Evolutionary conservation across 2,113 vertebrate species (phyloP).

Genomic region (Alosa alosa): DNA sequence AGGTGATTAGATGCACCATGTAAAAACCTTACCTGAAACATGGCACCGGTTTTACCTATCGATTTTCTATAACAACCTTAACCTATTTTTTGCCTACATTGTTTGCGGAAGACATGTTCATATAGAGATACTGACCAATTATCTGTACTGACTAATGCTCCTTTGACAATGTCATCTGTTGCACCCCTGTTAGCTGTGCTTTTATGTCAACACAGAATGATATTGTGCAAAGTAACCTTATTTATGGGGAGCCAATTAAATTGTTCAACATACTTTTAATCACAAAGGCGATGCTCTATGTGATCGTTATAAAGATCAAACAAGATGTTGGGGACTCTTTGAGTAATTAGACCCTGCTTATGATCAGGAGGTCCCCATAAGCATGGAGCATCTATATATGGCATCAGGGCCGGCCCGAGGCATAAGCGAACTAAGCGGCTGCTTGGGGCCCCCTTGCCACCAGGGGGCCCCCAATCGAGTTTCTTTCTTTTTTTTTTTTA

Average conservation of each 20-base stretch:
- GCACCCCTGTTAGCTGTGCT: not conserved
- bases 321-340: not conserved
- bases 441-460: too few relatives aligned
- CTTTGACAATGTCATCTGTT: not conserved
- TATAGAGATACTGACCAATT: not conserved
- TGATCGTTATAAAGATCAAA: not conserved
- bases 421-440: too few relatives aligned
- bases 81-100: not conserved
- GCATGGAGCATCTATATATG: not conserved
- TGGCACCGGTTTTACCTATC: not conserved
- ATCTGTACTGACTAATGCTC: not conserved
- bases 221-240: not conserved
- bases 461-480: too few relatives aligned
- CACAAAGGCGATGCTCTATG: not conserved
- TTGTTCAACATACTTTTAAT: slow-evolving; percentile 1
- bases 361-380: not conserved
- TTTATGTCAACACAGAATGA: not conserved
- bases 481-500: too few relatives aligned
- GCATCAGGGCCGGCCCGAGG: too few relatives aligned
- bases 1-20: not conserved
- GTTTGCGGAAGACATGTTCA: not conserved
- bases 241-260: not conserved
- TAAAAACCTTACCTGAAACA: not conserved
- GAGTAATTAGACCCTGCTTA: not conserved
- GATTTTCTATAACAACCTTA: not conserved